Base-by-base conservation (phyloP, 1,140 invertebrate species). In the Planococcus citri region DNA sequence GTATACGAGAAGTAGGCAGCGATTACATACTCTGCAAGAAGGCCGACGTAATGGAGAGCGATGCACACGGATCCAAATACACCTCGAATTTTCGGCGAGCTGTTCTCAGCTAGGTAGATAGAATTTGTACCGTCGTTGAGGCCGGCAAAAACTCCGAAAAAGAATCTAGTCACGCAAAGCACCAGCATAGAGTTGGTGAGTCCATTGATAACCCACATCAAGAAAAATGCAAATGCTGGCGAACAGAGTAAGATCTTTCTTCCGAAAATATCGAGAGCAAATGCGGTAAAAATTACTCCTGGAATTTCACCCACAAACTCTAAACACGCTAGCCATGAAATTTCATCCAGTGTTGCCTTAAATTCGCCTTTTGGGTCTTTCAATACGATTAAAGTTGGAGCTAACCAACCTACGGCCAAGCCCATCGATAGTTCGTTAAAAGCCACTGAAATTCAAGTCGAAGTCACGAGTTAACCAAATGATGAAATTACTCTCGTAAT, bases 171-270 rank as follows among this genome's bases (percentile, higher is more conserved):
- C 33, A 37, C 6, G 33, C 14, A 37, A 37, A 37, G 6, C 6
- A 37, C 14, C 33, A 37, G 6, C 14, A 37, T 14, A 6, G 33
- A 37, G 6, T 6, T 8, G 33, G 6, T 75, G 12, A 79, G 76
- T 14, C 6, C 6, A 8, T 76, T 71, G 1, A 76, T 70, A 1
- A 80, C 72, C 33, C 33, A 37, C 33, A 37, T 37, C 6, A 37
- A 8, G 33, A 37, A 37, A 37, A 37, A 37, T 8, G 33, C 6
- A 14, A 14, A 6, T 37, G 33, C 33, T 6, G 6, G 14, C 6
- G 14, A 37, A 37, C 33, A 6, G 33, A 37, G 33, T 37, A 37
- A 37, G 6, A 8, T 37, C 14, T 37, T 37, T 8, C 33, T 6
- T 8, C 33, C 33, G 6, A 37, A 8, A 6, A 14, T 37, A 37